These are phyloP conservation scores for Cardinalis cardinalis DNA, from an alignment of 2,113 vertebrate genomes.

Conservation along the genomic window DNA sequence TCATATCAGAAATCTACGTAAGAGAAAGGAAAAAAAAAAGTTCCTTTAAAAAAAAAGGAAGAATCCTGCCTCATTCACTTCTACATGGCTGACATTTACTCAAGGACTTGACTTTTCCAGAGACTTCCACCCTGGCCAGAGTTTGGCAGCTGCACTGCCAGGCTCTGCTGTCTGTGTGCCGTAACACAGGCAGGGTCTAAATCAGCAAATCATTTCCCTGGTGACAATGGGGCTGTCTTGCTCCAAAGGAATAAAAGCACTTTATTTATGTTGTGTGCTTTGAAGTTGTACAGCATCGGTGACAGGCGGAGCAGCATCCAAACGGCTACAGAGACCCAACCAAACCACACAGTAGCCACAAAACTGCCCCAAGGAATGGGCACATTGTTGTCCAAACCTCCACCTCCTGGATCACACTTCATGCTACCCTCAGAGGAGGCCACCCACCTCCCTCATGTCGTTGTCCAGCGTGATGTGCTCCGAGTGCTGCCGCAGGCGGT, in stretches of 20 bases:
- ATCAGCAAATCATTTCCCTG: neutral
- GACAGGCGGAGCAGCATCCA: neutral
- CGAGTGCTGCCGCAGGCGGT: conserved; percentile 78
- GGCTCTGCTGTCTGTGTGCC: neutral
- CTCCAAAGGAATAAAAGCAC: neutral
- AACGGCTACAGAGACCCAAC: neutral
- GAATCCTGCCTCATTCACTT: neutral
- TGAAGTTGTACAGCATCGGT: neutral
- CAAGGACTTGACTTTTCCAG: neutral
- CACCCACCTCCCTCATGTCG: conserved; percentile 85
- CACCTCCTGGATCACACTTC: neutral
- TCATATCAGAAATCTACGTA: neutral
- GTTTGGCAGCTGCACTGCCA: neutral
- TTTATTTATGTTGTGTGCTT: neutral
- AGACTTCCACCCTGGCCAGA: neutral
- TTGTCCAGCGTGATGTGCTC: conserved; percentile 85
- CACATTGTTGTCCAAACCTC: neutral
- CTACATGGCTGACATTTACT: neutral
- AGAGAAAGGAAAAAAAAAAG: neutral
- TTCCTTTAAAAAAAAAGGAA: neutral
- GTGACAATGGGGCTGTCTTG: neutral
- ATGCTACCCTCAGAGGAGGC: neutral
- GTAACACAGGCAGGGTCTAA: fast-evolving
- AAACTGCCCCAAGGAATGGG: neutral
- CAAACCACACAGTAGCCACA: neutral